Conservation (phyloP, 2,113 vertebrate species). For the Pomatostomus ruficeps region DNA sequence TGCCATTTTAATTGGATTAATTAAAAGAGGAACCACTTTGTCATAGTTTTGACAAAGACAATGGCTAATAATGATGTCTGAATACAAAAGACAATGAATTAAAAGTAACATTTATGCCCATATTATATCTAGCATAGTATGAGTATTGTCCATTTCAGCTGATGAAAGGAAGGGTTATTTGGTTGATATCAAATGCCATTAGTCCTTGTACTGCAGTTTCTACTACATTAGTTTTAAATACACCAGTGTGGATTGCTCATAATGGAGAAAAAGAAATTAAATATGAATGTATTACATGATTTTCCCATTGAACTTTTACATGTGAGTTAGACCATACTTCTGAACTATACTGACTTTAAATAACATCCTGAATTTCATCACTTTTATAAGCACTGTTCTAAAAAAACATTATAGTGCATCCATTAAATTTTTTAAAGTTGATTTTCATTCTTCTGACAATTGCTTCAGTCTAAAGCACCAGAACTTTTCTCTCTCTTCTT, state of each 20-base stretch:
- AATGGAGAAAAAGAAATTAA: constrained; percentile 56
- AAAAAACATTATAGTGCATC: constrained; percentile 22
- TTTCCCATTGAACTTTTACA: constrained; percentile 53
- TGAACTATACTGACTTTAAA: constrained; percentile 31
- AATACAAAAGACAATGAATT: not conserved
- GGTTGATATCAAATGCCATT: not conserved
- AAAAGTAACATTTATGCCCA: not conserved
- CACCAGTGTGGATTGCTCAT: constrained; percentile 3
- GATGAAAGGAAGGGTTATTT: not conserved
- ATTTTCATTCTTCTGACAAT: constrained; percentile 40
- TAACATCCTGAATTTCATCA: constrained; percentile 27
- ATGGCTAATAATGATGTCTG: not conserved
- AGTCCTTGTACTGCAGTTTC: constrained; percentile 32
- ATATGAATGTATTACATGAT: constrained; percentile 51
- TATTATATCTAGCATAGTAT: not conserved
- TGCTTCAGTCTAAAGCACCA: not conserved
- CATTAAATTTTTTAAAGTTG: constrained; percentile 30
- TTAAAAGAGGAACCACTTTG: not conserved
- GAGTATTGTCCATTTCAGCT: not conserved
- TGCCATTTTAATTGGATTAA: not conserved
- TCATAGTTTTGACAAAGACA: not conserved
- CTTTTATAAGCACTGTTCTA: constrained; percentile 10
- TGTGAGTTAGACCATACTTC: not conserved
- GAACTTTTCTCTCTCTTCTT: not conserved
- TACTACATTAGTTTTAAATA: constrained; percentile 41